These are phyloP conservation scores for Meloidogyne hapla DNA, from an alignment of 1,140 invertebrate genomes.

Conservation along the genomic window DNA sequence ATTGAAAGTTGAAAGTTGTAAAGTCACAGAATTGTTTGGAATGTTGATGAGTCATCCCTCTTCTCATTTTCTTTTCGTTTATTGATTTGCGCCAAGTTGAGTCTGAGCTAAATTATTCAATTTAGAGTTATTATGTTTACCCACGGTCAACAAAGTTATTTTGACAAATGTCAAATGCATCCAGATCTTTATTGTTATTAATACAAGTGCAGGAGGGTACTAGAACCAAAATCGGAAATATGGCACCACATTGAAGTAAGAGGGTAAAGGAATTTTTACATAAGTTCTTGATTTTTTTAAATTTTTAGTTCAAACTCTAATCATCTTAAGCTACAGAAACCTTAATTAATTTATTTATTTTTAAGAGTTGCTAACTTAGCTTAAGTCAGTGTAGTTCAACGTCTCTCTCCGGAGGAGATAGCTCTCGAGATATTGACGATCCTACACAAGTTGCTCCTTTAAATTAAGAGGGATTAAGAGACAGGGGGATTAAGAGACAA, in stretches of 20 bases:
- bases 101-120: too few relatives aligned
- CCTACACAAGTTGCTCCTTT: slow-evolving; percentile 40
- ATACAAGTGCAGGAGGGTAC: slow-evolving; percentile 52
- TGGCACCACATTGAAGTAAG: slow-evolving; percentile 58
- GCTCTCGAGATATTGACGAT: slow-evolving; percentile 45
- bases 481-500: slow-evolving; percentile 52
- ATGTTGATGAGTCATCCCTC: too few relatives aligned
- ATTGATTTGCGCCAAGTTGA: too few relatives aligned
- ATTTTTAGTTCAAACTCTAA: too few relatives aligned
- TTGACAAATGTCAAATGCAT: too few relatives aligned
- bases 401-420: slow-evolving; percentile 50
- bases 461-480: too few relatives aligned
- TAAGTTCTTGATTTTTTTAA: neutral
- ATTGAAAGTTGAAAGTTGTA: too few relatives aligned
- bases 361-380: slow-evolving; percentile 55
- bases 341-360: neutral
- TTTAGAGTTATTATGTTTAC: too few relatives aligned
- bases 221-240: slow-evolving; percentile 59
- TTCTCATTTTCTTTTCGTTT: too few relatives aligned
- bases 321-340: too few relatives aligned
- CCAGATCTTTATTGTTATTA: slow-evolving; percentile 55
- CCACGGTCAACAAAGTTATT: too few relatives aligned
- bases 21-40: too few relatives aligned
- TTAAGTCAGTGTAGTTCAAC: slow-evolving; percentile 54
- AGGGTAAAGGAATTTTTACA: slow-evolving; percentile 4